Evolutionary conservation across 2,113 vertebrate species (phyloP).

Genomic region (Vireo altiloquus): DNA sequence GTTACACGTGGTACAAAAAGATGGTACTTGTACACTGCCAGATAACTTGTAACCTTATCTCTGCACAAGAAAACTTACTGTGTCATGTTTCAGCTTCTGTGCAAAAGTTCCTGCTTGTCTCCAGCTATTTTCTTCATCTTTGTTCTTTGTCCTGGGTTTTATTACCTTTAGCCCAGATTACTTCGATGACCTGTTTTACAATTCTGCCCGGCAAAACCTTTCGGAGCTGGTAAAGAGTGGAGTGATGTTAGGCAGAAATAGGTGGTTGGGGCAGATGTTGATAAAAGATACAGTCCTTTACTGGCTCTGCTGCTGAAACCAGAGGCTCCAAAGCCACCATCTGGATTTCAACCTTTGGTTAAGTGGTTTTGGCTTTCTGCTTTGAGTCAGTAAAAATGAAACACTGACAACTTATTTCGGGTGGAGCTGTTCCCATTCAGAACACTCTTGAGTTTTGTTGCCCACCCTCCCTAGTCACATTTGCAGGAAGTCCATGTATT

Average conservation of each 20-base stretch:
- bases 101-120: neutral
- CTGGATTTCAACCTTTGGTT: neutral
- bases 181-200: neutral
- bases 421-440: slow-evolving; percentile 14
- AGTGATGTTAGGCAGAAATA: neutral
- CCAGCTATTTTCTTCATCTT: neutral
- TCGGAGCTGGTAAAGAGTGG: neutral
- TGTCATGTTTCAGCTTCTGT: neutral
- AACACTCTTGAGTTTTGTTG: neutral
- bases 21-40: neutral
- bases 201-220: neutral
- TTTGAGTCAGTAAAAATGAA: neutral
- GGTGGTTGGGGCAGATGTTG: neutral
- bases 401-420: neutral
- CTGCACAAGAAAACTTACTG: neutral
- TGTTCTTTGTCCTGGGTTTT: neutral
- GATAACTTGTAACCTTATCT: neutral
- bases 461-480: neutral
- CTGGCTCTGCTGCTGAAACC: neutral
- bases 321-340: neutral
- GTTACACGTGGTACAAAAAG: neutral
- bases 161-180: neutral
- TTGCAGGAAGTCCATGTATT: slow-evolving; percentile 47
- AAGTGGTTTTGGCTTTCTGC: neutral
- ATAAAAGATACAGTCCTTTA: neutral